Evolutionary conservation across 2,888 invertebrate genomes (phyloP).

Genomic region (Megamerina dolium): DNA sequence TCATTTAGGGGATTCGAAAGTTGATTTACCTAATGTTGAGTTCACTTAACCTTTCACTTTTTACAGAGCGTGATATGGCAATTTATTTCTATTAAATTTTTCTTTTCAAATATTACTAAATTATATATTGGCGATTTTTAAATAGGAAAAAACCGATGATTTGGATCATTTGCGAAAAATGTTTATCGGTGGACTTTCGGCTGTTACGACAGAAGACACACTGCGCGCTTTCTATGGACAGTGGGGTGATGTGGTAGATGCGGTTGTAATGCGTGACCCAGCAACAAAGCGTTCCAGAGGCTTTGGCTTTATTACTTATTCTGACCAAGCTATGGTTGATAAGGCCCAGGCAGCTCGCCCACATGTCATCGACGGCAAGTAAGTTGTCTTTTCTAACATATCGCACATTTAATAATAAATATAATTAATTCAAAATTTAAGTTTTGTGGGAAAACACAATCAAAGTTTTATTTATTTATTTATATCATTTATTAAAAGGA

Average conservation of each 20-base stretch:
- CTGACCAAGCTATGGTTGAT: conserved; percentile 34
- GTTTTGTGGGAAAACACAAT: too few species aligned
- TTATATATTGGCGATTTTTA: too few species aligned
- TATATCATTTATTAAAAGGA: too few species aligned
- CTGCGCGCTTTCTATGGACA: conserved; percentile 35
- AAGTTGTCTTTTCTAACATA: conserved; percentile 30
- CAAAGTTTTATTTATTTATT: too few species aligned
- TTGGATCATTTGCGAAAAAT: conserved; percentile 41
- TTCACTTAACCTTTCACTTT: too few species aligned
- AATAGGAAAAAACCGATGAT: conserved; percentile 4
- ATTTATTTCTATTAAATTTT: too few species aligned
- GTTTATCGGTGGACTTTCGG: conserved; percentile 41
- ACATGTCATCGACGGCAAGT: conserved; percentile 51
- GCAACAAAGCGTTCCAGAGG: conserved; percentile 41
- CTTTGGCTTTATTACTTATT: conserved; percentile 42
- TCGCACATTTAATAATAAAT: background rate
- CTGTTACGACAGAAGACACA: conserved; percentile 34
- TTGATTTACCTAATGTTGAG: too few species aligned
- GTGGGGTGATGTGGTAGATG: conserved; percentile 39
- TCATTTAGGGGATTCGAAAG: too few species aligned
- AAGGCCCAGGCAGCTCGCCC: conserved; percentile 39
- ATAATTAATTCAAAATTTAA: too few species aligned
- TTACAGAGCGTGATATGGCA: too few species aligned
- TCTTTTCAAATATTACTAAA: too few species aligned
- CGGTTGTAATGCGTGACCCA: conserved; percentile 42